phyloP scores from a whole-genome alignment of 2,113 vertebrate genomes.

The Poecilia latipinna region DNA sequence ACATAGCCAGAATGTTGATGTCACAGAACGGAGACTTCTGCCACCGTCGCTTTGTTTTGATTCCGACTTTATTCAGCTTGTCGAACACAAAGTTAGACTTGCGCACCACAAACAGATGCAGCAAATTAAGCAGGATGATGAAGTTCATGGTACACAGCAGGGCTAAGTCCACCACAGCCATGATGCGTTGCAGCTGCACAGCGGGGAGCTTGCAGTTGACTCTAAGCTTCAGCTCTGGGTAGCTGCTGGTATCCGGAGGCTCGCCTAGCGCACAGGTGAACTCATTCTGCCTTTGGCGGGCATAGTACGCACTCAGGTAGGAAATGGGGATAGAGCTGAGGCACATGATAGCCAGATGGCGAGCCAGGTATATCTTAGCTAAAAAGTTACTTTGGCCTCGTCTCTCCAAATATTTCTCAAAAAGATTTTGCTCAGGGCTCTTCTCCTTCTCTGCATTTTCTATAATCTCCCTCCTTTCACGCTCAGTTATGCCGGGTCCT shows the following conservation, averaged over 20 bases:
- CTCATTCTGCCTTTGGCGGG: constrained; percentile 95
- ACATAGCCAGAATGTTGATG: constrained; percentile 99
- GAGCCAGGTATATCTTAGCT: constrained; percentile 93
- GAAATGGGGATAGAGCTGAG: constrained; percentile 96
- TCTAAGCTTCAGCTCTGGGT: constrained; percentile 82
- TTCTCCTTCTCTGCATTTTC: constrained; percentile 99
- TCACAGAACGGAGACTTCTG: constrained; percentile 99
- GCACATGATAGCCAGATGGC: constrained; percentile 95
- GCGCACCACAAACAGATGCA: constrained; percentile 96
- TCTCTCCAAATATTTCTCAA: constrained; percentile 97
- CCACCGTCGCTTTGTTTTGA: constrained; percentile 96
- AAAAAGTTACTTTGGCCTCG: constrained; percentile 97
- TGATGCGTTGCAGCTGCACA: constrained; percentile 96
- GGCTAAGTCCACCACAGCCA: constrained; percentile 91
- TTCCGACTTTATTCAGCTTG: constrained; percentile 98
- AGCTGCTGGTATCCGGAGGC: constrained; percentile 88
- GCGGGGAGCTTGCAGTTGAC: constrained; percentile 97
- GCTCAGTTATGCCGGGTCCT: constrained; percentile 94
- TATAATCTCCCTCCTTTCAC: constrained; percentile 95
- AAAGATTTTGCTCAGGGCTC: constrained; percentile 97
- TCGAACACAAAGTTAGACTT: constrained; percentile 99
- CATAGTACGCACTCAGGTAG: constrained; percentile 95
- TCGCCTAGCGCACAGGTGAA: constrained; percentile 95
- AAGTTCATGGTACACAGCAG: constrained; percentile 96
- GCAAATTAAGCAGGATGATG: constrained; percentile 93